Conservation (phyloP, 2,888 invertebrate species). For the Pardosa pseudoannulata region DNA sequence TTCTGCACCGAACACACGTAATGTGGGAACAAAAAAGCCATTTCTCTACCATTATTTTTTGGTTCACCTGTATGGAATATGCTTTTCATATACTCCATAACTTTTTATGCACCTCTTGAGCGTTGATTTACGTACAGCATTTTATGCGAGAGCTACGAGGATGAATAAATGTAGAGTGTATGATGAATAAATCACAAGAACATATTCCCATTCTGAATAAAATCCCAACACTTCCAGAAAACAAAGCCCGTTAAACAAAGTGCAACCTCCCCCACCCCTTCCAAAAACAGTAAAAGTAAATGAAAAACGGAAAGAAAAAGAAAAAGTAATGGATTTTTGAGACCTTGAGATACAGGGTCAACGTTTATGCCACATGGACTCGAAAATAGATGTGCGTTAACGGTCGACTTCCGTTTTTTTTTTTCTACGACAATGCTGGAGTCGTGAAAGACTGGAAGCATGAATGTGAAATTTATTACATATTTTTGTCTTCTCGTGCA, state of each 20-base stretch:
- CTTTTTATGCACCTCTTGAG: no score
- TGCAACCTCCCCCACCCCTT: no score
- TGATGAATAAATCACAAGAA: neutral
- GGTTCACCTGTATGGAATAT: no score
- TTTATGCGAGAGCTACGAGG: no score
- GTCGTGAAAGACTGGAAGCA: neutral
- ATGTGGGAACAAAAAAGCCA: no score
- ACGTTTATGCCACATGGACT: neutral
- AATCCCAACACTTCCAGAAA: neutral
- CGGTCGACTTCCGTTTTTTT: constrained; percentile 11
- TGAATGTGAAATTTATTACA: constrained; percentile 6
- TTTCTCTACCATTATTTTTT: no score
- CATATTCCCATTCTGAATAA: neutral
- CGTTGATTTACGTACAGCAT: no score
- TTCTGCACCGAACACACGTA: no score
- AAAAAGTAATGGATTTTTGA: neutral
- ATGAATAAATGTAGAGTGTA: no score
- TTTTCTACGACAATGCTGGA: no score
- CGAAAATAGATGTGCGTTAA: constrained; percentile 1
- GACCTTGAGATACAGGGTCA: constrained; percentile 11
- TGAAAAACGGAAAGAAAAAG: neutral
- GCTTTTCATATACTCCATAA: no score
- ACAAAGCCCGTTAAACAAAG: constrained; percentile 38
- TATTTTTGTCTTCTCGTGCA: neutral
- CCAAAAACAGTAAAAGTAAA: neutral